phyloP scores from a whole-genome alignment of 2,888 invertebrate genomes.

The Drosophila longiperda region DNA sequence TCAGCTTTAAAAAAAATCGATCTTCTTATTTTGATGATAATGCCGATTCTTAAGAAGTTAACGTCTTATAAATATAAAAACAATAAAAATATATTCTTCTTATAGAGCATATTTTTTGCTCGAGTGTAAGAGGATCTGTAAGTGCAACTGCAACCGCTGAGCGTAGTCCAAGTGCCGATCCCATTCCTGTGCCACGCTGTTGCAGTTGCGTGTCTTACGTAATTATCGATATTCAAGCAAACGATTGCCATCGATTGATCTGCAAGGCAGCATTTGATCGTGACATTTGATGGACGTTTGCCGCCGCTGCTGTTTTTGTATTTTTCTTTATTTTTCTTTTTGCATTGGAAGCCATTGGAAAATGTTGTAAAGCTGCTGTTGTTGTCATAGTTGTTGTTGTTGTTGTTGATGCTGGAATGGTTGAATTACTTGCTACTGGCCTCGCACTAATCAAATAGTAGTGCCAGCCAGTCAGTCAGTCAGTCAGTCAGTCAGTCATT shows the following conservation, averaged over 20 bases:
- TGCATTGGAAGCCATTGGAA: conserved; percentile 24
- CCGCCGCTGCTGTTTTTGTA: conserved; percentile 78
- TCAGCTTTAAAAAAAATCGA: background rate
- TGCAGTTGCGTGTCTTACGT: conserved; percentile 66
- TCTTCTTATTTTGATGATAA: background rate
- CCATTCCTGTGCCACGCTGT: conserved; percentile 1
- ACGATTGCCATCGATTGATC: conserved; percentile 71
- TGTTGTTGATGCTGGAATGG: conserved; percentile 25
- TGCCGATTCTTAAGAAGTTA: background rate
- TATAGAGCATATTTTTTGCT: background rate
- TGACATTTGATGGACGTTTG: conserved; percentile 83
- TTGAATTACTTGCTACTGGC: conserved; percentile 56
- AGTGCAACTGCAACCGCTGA: conserved; percentile 10
- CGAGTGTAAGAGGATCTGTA: conserved; percentile 7
- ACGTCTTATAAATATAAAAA: background rate
- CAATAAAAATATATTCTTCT: background rate
- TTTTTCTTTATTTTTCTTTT: conserved; percentile 12
- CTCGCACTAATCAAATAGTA: conserved; percentile 73
- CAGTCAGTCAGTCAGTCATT: conserved; percentile 64
- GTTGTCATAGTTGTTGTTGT: conserved; percentile 32
- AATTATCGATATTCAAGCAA: conserved; percentile 59
- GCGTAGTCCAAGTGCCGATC: conserved; percentile 1
- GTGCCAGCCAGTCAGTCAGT: conserved; percentile 37
- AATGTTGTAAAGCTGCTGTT: conserved; percentile 34
- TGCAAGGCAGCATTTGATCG: conserved; percentile 73